These are phyloP conservation scores for Pelobates fuscus DNA, from an alignment of 2,113 vertebrate genomes.

Conservation along the genomic window DNA sequence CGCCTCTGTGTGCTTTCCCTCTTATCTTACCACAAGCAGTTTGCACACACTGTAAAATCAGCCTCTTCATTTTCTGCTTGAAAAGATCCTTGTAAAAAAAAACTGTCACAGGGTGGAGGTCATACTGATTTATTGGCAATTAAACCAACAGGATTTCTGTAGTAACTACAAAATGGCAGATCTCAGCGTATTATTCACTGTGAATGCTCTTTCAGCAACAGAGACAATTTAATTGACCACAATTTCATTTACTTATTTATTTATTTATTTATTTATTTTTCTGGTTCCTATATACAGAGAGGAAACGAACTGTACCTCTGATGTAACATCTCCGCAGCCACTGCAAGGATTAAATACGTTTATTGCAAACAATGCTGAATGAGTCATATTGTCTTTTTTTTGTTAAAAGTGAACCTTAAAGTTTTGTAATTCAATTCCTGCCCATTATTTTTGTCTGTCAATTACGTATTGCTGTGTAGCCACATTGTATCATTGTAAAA, in stretches of 20 bases:
- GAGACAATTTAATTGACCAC: conserved; percentile 65
- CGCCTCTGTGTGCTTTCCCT: conserved; percentile 68
- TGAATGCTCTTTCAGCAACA: conserved; percentile 58
- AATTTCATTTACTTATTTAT: too few relatives aligned
- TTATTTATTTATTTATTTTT: too few relatives aligned
- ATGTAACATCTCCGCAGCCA: conserved; percentile 48
- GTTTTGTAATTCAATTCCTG: too few relatives aligned
- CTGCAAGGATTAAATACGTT: too few relatives aligned
- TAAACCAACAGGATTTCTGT: conserved; percentile 90
- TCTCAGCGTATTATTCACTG: conserved; percentile 53
- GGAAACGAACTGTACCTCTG: conserved; percentile 39
- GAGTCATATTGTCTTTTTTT: too few relatives aligned
- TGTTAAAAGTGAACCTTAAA: too few relatives aligned
- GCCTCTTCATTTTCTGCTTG: conserved; percentile 94
- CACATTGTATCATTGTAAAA: too few relatives aligned
- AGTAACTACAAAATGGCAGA: conserved; percentile 73
- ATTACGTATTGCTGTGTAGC: too few relatives aligned
- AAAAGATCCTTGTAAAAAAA: conserved; percentile 84
- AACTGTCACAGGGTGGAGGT: conserved; percentile 77
- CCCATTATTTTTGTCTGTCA: too few relatives aligned
- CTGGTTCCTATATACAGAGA: conserved; percentile 52
- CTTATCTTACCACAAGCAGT: conserved; percentile 82
- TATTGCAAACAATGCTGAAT: too few relatives aligned
- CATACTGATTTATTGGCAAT: conserved; percentile 96
- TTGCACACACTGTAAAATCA: conserved; percentile 80